Conservation (phyloP, 1,140 invertebrate genomes). For the Drosophila triauraria region DNA sequence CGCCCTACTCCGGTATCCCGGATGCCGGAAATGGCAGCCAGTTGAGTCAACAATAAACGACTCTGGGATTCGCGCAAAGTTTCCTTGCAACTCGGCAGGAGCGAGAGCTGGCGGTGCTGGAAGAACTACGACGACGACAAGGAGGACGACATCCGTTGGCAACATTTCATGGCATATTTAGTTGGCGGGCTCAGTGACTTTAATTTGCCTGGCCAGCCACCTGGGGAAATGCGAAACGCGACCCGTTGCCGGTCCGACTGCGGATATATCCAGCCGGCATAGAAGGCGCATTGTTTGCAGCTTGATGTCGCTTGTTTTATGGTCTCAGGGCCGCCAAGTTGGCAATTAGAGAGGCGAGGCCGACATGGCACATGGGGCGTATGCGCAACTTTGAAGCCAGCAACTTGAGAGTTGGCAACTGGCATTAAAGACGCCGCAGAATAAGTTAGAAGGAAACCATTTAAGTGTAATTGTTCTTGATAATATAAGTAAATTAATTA, state of each 20-base stretch:
- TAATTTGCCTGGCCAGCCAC: slow-evolving; percentile 67
- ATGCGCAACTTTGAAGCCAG: slow-evolving; percentile 47
- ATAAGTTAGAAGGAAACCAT: not conserved
- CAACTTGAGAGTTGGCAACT: not conserved
- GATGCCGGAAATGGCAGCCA: slow-evolving; percentile 64
- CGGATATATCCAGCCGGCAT: slow-evolving; percentile 26
- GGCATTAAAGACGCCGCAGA: slow-evolving; percentile 1
- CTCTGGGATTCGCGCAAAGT: slow-evolving; percentile 60
- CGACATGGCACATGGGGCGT: slow-evolving; percentile 48
- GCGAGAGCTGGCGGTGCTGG: slow-evolving; percentile 3
- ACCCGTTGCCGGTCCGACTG: slow-evolving; percentile 20
- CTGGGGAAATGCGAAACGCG: slow-evolving; percentile 35
- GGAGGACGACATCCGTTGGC: slow-evolving; percentile 64
- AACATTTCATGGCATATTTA: slow-evolving; percentile 72
- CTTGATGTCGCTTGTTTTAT: slow-evolving; percentile 40
- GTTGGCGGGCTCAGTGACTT: slow-evolving; percentile 68
- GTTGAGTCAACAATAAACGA: slow-evolving; percentile 78
- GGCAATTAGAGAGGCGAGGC: slow-evolving; percentile 58
- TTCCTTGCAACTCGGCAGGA: slow-evolving; percentile 30
- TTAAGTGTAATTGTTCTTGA: not conserved
- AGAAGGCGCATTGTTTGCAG: slow-evolving; percentile 51
- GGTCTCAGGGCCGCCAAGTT: slow-evolving; percentile 25
- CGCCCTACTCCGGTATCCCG: slow-evolving; percentile 27
- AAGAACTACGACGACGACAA: slow-evolving; percentile 23
- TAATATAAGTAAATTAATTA: too few species aligned